These are phyloP conservation scores for Alauda arvensis DNA, from an alignment of 2,797 vertebrate species.

Conservation along the genomic window DNA sequence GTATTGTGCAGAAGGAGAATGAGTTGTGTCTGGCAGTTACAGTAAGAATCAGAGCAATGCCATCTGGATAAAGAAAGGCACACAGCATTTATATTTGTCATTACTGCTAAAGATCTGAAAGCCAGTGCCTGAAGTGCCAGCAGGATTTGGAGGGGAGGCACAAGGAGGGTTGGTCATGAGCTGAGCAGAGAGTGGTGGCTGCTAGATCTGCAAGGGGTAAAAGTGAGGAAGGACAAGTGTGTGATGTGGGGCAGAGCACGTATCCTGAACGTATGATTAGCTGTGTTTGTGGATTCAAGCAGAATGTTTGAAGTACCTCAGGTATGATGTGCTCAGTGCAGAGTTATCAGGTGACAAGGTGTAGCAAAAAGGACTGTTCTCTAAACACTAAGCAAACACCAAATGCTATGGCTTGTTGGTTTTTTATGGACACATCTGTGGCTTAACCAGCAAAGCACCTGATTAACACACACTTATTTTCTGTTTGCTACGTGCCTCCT, in stretches of 20 bases:
- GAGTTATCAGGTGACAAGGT: neutral
- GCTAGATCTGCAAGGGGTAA: neutral
- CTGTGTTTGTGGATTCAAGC: neutral
- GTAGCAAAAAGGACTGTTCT: neutral
- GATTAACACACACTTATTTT: neutral
- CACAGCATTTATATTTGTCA: neutral
- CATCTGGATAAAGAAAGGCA: neutral
- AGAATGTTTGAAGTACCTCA: neutral
- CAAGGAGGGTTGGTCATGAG: neutral
- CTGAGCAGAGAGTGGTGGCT: neutral
- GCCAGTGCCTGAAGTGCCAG: neutral
- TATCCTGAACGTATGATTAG: neutral
- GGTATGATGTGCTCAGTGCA: neutral
- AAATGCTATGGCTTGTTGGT: neutral
- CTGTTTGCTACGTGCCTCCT: neutral
- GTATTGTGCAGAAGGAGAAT: neutral
- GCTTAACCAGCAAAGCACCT: neutral
- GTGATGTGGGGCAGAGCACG: neutral
- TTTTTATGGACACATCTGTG: neutral
- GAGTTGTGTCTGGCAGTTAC: neutral
- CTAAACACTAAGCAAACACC: neutral
- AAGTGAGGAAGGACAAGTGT: neutral
- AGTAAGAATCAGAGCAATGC: neutral
- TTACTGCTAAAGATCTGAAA: neutral
- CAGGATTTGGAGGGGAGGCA: neutral